phyloP scores from a whole-genome alignment of 2,888 invertebrate species.

The Oxytorus armatus region DNA sequence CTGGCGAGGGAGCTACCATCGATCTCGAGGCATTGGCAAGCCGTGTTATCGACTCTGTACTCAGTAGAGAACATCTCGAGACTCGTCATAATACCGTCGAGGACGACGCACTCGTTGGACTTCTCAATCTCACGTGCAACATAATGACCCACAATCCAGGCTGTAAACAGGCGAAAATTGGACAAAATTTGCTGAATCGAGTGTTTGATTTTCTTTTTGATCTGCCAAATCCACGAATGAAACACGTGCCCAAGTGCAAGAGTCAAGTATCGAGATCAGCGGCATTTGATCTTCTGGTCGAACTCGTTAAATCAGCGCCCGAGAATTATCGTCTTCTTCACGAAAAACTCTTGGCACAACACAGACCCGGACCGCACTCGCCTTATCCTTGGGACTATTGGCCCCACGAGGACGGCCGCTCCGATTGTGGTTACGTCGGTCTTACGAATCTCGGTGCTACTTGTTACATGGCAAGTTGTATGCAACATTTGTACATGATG shows the following conservation, averaged over 20 bases:
- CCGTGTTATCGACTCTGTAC: constrained; percentile 90
- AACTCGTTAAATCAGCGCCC: constrained; percentile 93
- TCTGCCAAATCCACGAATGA: constrained; percentile 93
- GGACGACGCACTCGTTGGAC: constrained; percentile 95
- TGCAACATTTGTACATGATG: constrained; percentile 99
- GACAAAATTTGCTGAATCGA: constrained; percentile 89
- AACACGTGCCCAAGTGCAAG: constrained; percentile 97
- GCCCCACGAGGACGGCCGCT: constrained; percentile 97
- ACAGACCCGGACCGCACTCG: constrained; percentile 92
- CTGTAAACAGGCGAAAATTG: constrained; percentile 92
- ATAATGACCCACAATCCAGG: constrained; percentile 95
- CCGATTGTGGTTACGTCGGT: constrained; percentile 97
- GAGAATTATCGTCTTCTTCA: constrained; percentile 95
- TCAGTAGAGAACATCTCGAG: constrained; percentile 93
- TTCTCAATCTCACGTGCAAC: constrained; percentile 94
- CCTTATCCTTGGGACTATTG: constrained; percentile 99
- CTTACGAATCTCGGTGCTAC: constrained; percentile 98
- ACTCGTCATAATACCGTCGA: constrained; percentile 92
- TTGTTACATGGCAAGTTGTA: constrained; percentile 98
- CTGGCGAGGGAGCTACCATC: constrained; percentile 85
- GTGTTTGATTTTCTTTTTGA: constrained; percentile 96
- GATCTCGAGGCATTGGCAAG: constrained; percentile 91
- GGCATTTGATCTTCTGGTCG: constrained; percentile 95
- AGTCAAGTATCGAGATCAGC: constrained; percentile 95
- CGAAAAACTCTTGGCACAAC: constrained; percentile 93